Base-by-base conservation (phyloP, 2,888 invertebrate species). In the Drosophila melanocephala region DNA sequence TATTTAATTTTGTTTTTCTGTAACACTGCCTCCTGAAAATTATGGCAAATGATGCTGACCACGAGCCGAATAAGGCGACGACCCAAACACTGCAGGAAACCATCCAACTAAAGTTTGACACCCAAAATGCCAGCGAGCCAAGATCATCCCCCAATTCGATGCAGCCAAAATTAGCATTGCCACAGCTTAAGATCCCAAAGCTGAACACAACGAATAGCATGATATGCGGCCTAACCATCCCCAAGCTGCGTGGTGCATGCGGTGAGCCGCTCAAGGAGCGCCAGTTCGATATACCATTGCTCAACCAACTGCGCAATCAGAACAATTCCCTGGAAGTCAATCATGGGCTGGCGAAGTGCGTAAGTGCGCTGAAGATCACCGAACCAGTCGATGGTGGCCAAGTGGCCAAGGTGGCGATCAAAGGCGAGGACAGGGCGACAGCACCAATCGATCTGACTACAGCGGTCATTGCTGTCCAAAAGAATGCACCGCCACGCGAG, bases 381-480 rank as follows among this genome's bases (percentile, higher is more conserved):
- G 26, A 51, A 39, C 12, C 37, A 3, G 79, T 75, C 33, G 69
- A 73, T 42, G 58, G 61, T 3, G 68, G 53, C 37, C 72, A 71
- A 56, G 59, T 30, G 30, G 52, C 68, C 70, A 50, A 72, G 72
- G 37, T 30, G 16, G 14, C 14, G 32, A 50, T 9, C n/a, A 56
- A 37, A 9, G 7, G 12, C 14, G 47, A 47, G 39, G 28, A 39
- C 28, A 2, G 28, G 14, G 14, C 35, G 12, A 9, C 64, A 19
- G 28, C 76, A 12, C 69, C 78, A 12, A 93, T 93, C 26, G 93
- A 93, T 73, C 69, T 93, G 60, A 89, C 91, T 12, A 58, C 82
- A 5, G 89, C 93, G 4, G 72, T 93, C 3, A 91, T 92, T 61
- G 69, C 61, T 1, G 50, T 26, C 3, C 72, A 53, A 28, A 64